Percentiles rank a stretch among this genome's conserved stretches.
phyloP scores from a whole-genome alignment of 2,888 invertebrate species.

The Orthonychiurus folsomi region DNA sequence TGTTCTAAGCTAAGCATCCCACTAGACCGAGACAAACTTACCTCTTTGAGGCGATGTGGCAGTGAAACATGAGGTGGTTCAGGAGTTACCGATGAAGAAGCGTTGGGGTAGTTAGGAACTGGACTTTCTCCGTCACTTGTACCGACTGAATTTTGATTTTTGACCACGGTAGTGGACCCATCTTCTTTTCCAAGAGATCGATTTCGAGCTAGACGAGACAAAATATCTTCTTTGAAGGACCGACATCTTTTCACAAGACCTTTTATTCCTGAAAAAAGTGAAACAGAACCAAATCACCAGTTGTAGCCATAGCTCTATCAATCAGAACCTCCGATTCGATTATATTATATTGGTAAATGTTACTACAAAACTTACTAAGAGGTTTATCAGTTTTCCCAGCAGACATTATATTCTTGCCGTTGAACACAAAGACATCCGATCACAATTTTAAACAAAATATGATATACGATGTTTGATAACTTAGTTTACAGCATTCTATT shows the following conservation, averaged over 20 bases:
- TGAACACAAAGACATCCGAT: not conserved
- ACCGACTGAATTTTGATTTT: conserved; percentile 12
- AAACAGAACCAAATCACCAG: not conserved
- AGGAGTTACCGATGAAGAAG: not conserved
- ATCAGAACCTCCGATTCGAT: not conserved
- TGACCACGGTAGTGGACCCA: conserved; percentile 15
- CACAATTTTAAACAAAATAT: no score
- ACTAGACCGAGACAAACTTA: no score
- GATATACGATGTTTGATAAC: no score
- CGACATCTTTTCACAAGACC: conserved; percentile 40
- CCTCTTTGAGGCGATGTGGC: conserved; percentile 38
- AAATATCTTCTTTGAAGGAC: conserved; percentile 39
- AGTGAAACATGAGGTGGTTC: conserved; percentile 29
- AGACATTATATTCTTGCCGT: conserved; percentile 12
- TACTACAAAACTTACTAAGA: conserved; percentile 20
- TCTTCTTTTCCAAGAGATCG: conserved; percentile 29
- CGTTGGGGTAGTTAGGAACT: conserved; percentile 24
- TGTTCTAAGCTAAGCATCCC: no score
- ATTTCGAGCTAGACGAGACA: conserved; percentile 37
- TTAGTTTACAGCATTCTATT: no score
- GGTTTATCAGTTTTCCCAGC: conserved; percentile 23
- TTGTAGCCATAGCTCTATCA: not conserved
- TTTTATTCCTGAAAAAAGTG: conserved; percentile 32
- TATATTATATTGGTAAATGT: conserved; percentile 5
- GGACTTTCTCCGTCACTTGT: conserved; percentile 24